Evolutionary conservation across 2,888 invertebrate species (phyloP), one percentile per base, ranked within the genome.

Genomic region (Sinhomidia bicolor): DNA sequence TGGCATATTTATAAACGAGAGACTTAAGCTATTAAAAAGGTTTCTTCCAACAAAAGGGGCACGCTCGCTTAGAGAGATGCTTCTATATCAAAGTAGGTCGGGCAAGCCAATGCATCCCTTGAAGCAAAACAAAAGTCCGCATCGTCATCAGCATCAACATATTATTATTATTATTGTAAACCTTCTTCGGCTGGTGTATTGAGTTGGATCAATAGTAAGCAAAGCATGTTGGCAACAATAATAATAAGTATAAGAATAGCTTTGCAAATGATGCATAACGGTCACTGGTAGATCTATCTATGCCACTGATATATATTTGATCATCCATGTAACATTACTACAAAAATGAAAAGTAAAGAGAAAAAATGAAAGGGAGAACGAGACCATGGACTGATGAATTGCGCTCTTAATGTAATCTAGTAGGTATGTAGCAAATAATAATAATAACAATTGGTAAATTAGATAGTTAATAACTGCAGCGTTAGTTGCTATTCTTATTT

Each of bases 21-120:
- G 57, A 57, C 23, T 57, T 57, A 62, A 62, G 29, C n/a, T n/a
- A 4, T 17, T 14, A 23, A 12, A 29, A 44, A 10, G 1, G 29
- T 71, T 71, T 68, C 44, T 29, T 29, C 4, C 7, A 29, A 41
- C 20, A 71, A 23, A 41, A 41, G 44, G 32, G 12, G 2, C 36
- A 68, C 36, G 32, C 6, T 36, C 12, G 2, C 36, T n/a, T 3
- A 26, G 1, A 62, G 57, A 32, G 71, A 20, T 71, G 3, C 17
- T 23, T 17, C 20, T 7, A 65, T 41, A 32, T 20, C 44, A 51
- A 82, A 82, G 65, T 82, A 68, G 82, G 82, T 82, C 82, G 68
- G 68, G 10, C 44, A 41, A 68, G 65, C 47, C 20, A 51, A 29
- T 54, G 62, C 14, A 65, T 14, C 6, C 32, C 32, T 23, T 23